phyloP scores from a whole-genome alignment of 2,888 invertebrate genomes.

The Nowickia ferox region DNA sequence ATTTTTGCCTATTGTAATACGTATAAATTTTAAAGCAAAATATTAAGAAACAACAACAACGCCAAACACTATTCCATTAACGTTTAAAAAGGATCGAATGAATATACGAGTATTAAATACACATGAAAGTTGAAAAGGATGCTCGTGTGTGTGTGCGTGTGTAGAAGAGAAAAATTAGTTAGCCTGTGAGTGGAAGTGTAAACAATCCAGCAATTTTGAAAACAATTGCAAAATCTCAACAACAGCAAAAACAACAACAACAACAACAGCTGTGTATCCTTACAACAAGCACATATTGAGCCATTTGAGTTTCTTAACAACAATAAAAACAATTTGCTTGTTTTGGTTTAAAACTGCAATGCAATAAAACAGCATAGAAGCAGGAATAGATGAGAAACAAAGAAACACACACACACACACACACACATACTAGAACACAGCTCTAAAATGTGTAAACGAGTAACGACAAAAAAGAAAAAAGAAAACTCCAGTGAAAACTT shows the following conservation, averaged over 20 bases:
- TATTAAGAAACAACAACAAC: conserved; percentile 17
- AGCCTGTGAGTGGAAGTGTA: conserved; percentile 38
- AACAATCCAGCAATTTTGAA: conserved; percentile 54
- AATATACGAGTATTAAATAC: conserved; percentile 3
- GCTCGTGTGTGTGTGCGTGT: background rate
- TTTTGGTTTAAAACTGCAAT: conserved; percentile 62
- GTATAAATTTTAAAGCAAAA: conserved; percentile 69
- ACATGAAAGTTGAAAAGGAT: background rate
- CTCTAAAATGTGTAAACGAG: conserved; percentile 35
- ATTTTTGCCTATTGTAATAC: conserved; percentile 79
- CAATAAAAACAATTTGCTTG: conserved; percentile 49
- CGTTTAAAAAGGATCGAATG: conserved; percentile 42
- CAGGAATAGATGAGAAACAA: background rate
- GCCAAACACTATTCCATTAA: conserved; percentile 42
- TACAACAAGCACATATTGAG: conserved; percentile 13
- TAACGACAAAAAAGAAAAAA: conserved; percentile 52
- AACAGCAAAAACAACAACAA: conserved; percentile 59
- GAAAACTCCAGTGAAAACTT: conserved; percentile 31
- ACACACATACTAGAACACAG: conserved; percentile 16
- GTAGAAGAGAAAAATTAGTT: conserved; percentile 6
- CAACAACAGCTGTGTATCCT: conserved; percentile 27
- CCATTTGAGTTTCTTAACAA: conserved; percentile 32
- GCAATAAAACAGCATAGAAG: conserved; percentile 23
- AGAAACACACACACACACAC: conserved; percentile 16
- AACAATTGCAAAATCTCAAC: conserved; percentile 59